Base-by-base conservation (phyloP, 2,888 invertebrate genomes). In the Pherbina coryleti region DNA sequence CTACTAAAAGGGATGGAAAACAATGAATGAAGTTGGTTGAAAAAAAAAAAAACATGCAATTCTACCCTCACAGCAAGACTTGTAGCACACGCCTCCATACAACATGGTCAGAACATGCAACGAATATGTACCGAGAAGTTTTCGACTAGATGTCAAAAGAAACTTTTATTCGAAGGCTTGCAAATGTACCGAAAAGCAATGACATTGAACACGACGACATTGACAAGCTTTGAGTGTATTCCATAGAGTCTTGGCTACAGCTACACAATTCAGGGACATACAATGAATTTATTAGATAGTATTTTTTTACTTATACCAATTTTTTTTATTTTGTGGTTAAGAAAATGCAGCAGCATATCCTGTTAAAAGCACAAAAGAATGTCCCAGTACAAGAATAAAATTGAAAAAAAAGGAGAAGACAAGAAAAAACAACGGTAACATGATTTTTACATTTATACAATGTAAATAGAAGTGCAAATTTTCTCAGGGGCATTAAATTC, bases 371-470 rank as follows among this genome's bases (percentile, higher is more conserved):
- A 44, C 44, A 44, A 44, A 44, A 44, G 44, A 44, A 44, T 44
- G 44, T 55, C 55, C 55, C 19, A 37, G 31, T 14, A 37, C 37
- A 44, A 1, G 34, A 67, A 34, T 34, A 37, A 22, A 55, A 7
- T n/a, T 22, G n/a, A 55, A 55, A 55, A 9, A 66, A 37, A 34
- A 22, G n/a, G 19, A 67, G 22, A 44, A 22, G 19, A 34, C 31
- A 34, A 5, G 7, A 44, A 67, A 67, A 67, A 67, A 67, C 19
- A 14, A 14, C 37, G 67, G n/a, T 67, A 67, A 67, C 67, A 67
- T 67, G 67, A 22, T 67, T 67, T 67, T 67, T 22, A 44, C 67
- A 67, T 67, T 67, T 67, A 67, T 44, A 37, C 17, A 67, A 67
- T 67, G 67, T n/a, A 66, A 66, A 66, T 66, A 66, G n/a, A 66